Evolutionary conservation across 1,140 invertebrate genomes (phyloP), one percentile per base, ranked within the genome.

Genomic region (Aphelinus atriplicis): DNA sequence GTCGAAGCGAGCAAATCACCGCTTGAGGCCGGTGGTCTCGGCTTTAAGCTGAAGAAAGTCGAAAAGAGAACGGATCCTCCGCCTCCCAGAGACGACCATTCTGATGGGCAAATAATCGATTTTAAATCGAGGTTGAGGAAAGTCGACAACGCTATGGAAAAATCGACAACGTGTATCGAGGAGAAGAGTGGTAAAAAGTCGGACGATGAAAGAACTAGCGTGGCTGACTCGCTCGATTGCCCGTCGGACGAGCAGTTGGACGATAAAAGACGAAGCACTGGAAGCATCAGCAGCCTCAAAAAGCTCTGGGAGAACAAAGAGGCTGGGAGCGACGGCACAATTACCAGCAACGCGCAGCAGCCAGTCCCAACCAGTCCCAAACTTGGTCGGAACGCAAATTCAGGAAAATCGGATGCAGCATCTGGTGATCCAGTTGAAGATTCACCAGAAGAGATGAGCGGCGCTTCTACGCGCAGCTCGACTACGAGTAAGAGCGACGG

Each of bases 261-360:
- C 72, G 95, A 96, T 81, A 97, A 97, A 84, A 89, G 95, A n/a
- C 92, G 94, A 65, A 97, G 95, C 84, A 96, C 95, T 51, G 95
- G 96, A 66, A 96, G 95, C 87, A 97, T 98, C 82, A 96, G 93
- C 84, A 97, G 94, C 84, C 89, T 97, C 77, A 97, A 97, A 83
- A 96, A 96, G 86, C 87, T 97, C 46, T 97, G 96, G 96, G 96
- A 96, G 87, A 92, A 92, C 57, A 93, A 91, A 82, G 92, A 93
- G 81, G n/a, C 55, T 2, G 86, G 87, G 2, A 81, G 83, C 67
- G 83, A 79, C 66, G 85, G 84, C 51, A 84, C 85, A 80, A 87
- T 89, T 64, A 63, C 45, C 42, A 69, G 10, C 3, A 53, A 50
- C 43, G 46, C n/a, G 45, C 9, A 9, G 1, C 62, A 60, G 4